Evolutionary conservation across 2,113 vertebrate species (phyloP).

Genomic region (Gyps fulvus): DNA sequence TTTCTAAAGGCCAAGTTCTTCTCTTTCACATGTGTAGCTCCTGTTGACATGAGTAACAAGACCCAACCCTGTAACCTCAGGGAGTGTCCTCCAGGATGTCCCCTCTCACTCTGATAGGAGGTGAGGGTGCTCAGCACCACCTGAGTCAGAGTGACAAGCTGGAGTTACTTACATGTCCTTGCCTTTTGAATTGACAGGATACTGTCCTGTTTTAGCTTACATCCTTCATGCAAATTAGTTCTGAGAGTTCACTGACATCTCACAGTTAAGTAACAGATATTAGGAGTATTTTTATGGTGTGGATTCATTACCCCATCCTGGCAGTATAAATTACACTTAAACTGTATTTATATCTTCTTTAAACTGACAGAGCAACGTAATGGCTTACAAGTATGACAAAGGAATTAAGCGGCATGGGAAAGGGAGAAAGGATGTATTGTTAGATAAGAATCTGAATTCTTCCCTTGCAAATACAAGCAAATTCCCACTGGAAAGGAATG

Average conservation of each 20-base stretch:
- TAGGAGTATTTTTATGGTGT: neutral
- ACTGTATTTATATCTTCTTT: neutral
- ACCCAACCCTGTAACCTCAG: neutral
- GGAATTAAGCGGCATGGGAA: slow-evolving; percentile 5
- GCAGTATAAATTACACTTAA: neutral
- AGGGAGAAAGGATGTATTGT: neutral
- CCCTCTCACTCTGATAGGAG: neutral
- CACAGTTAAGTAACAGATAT: neutral
- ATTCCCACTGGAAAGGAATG: slow-evolving; percentile 48
- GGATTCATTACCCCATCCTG: neutral
- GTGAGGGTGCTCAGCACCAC: neutral
- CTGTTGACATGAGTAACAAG: neutral
- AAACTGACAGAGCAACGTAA: neutral
- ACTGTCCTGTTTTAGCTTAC: neutral
- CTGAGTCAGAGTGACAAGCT: neutral
- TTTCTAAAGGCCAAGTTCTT: neutral
- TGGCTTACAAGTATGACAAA: neutral
- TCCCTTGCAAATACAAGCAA: slow-evolving; percentile 13
- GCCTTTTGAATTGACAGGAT: neutral
- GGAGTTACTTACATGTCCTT: neutral
- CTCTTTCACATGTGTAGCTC: neutral
- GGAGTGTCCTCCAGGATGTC: neutral
- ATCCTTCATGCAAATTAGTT: neutral
- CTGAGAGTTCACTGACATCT: neutral
- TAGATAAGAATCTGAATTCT: neutral